A percentile compares a stretch with the other conserved stretches of the same genome.
These are phyloP conservation scores for Goniozus legneri DNA, from an alignment of 1,140 invertebrate genomes.

Conservation along the genomic window DNA sequence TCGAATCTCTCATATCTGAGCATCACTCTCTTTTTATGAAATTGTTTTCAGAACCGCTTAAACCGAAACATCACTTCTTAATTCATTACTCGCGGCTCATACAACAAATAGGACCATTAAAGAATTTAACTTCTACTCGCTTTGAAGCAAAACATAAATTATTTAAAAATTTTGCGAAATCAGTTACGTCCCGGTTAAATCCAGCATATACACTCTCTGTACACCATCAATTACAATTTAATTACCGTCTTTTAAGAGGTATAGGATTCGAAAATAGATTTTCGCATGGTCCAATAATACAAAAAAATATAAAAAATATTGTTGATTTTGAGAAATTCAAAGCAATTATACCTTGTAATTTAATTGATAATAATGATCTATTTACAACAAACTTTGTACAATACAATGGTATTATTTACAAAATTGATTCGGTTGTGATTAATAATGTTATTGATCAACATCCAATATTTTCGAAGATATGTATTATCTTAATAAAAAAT, in stretches of 20 bases:
- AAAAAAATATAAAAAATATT: no score
- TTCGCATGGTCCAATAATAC: no score
- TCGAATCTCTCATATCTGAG: neutral
- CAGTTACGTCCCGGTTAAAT: neutral
- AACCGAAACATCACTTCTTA: constrained; percentile 1
- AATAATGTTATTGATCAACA: no score
- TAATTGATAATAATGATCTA: no score
- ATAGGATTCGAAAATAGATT: no score
- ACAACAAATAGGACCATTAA: neutral
- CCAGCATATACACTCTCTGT: neutral
- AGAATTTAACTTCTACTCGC: neutral
- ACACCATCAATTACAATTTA: neutral
- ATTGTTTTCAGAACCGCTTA: neutral
- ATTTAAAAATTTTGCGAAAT: neutral
- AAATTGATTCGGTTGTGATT: no score
- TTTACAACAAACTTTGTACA: no score
- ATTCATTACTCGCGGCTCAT: neutral
- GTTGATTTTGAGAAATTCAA: no score
- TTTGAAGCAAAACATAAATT: neutral
- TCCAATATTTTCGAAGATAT: no score
- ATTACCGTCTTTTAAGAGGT: neutral
- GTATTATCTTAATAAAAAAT: no score
- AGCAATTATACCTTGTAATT: no score
- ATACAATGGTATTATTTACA: no score
- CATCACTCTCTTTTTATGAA: neutral